Evolutionary conservation across 2,888 invertebrate genomes (phyloP), one percentile per base, ranked within the genome.

Genomic region (Drosophila pseudotakahashii): DNA sequence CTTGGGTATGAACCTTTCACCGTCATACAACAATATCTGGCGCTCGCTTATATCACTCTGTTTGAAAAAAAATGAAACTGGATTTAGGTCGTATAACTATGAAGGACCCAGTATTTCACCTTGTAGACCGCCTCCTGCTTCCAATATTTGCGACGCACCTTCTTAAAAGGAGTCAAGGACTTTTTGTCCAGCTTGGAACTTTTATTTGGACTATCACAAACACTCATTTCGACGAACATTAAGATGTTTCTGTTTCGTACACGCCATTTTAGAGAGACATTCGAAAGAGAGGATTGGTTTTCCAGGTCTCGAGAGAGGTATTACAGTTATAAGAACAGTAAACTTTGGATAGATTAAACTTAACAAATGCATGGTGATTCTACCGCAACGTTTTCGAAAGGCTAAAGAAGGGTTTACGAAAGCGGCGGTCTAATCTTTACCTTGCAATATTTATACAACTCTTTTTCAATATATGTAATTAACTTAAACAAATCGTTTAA

Each of bases 1-100:
- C 11, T 90, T 76, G 0, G 92, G 91, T 63, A 92, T 92, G 67
- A 92, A 92, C 5, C 92, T 89, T 76, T 92, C 92, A 0, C 91
- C 91, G 59, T 14, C 19, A 23, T 53, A 64, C 3, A 11, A 57
- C 10, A 74, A 45, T 11, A 66, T 45, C 6, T 37, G 34, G 2
- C 34, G 7, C 32, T 23, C 37, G 16, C 34, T 26, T 14, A 6
- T 37, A 47, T 68, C 66, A 37, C 23, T 73, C 86, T 80, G 41
- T 0, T 16, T 13, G 16, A 16, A n/a, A 6, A 19, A 19, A 19
- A 19, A 19, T 2, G 7, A 34, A 23, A 7, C 2, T 37, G 1
- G 10, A 26, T 7, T 37, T 54, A 37, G 32, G 10, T 32, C 2
- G 7, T 16, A 10, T 0, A 16, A 16, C 2, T 30, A 6, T 3